Conservation (phyloP, 2,113 vertebrate species). For the Pseudopipra pipra region DNA sequence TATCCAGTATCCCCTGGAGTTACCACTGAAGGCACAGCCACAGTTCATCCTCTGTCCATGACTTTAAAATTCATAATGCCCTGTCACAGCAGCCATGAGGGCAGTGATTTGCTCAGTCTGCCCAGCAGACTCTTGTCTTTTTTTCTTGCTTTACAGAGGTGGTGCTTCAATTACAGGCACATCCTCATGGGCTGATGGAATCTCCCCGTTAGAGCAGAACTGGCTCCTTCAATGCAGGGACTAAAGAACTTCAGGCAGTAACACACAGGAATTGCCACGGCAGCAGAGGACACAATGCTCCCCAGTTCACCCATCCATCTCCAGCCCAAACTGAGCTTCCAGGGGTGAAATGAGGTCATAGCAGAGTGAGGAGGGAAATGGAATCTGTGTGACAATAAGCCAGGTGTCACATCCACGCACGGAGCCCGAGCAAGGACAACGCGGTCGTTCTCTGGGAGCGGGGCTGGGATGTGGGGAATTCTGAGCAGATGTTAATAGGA, state of each 20-base stretch:
- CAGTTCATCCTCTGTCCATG: not conserved
- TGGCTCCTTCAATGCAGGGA: not conserved
- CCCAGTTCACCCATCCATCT: not conserved
- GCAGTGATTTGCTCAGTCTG: not conserved
- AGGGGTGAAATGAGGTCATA: not conserved
- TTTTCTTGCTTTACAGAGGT: not conserved
- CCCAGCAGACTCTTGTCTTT: not conserved
- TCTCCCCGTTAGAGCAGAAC: not conserved
- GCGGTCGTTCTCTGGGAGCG: not conserved
- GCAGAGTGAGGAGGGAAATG: not conserved
- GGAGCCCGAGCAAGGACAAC: conserved; percentile 51
- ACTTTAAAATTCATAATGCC: not conserved
- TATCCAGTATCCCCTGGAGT: not conserved
- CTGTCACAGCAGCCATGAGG: not conserved
- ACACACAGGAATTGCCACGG: not conserved
- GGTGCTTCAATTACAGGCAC: not conserved
- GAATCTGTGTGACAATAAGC: not conserved
- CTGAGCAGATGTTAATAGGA: conserved; percentile 61
- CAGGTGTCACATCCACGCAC: not conserved
- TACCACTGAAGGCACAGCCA: not conserved
- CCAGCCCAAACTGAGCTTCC: not conserved
- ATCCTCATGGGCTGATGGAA: not conserved
- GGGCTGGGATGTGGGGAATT: conserved; percentile 29
- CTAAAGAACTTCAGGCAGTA: not conserved
- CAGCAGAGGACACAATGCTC: not conserved